A percentile compares a stretch with the other conserved stretches of the same genome.
These are phyloP conservation scores for Gorsachius goisagi DNA, from an alignment of 2,113 vertebrate genomes.

Conservation along the genomic window DNA sequence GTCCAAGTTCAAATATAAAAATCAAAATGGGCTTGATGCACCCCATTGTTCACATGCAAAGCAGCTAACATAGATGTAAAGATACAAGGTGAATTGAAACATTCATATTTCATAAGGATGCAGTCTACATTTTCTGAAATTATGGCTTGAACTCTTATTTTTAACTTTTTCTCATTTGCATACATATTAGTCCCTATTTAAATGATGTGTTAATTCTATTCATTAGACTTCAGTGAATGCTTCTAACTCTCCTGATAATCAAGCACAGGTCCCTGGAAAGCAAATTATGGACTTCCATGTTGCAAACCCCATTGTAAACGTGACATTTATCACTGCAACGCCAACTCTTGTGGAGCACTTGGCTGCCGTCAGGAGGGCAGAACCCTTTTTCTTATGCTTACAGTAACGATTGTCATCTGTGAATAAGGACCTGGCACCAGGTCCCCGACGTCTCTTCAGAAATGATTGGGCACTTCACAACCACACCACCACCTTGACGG, in stretches of 20 bases:
- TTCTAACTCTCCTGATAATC: conserved; percentile 61
- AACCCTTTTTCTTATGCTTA: conserved; percentile 4
- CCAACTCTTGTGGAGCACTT: conserved; percentile 9
- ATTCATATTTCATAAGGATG: conserved; percentile 55
- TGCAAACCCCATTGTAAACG: conserved; percentile 28
- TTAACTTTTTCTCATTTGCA: conserved; percentile 68
- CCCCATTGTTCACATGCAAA: conserved; percentile 63
- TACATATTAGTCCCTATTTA: conserved; percentile 69
- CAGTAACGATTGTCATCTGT: background rate
- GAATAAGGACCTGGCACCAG: conserved; percentile 18
- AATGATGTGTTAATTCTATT: conserved; percentile 73
- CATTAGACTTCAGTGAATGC: conserved; percentile 59
- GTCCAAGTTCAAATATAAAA: conserved; percentile 58
- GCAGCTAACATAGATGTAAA: conserved; percentile 44
- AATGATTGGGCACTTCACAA: background rate
- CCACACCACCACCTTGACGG: background rate
- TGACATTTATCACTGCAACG: conserved; percentile 59
- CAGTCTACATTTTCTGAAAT: conserved; percentile 47
- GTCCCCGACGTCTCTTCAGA: background rate
- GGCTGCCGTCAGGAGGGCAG: conserved; percentile 20
- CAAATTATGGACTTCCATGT: conserved; percentile 51
- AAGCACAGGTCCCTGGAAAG: conserved; percentile 52
- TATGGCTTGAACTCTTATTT: conserved; percentile 52
- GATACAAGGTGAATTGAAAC: conserved; percentile 59
- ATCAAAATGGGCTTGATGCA: conserved; percentile 43